phyloP scores from a whole-genome alignment of 1,140 invertebrate species.

The Macrobrachium nipponense region DNA sequence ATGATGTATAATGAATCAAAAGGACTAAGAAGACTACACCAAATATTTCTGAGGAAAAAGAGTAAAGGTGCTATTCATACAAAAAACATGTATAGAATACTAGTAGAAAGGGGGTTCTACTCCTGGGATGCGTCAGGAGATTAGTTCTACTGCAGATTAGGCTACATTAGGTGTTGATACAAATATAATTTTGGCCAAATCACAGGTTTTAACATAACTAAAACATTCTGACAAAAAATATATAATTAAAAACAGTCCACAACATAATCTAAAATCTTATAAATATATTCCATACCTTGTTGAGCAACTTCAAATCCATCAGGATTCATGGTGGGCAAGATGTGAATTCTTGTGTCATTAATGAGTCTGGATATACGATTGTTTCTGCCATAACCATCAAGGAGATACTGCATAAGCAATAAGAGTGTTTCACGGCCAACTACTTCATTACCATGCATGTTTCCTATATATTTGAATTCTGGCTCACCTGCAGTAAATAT shows the following conservation, averaged over 20 bases:
- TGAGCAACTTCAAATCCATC: conserved; percentile 87
- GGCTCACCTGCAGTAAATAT: conserved; percentile 76
- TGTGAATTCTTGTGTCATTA: conserved; percentile 86
- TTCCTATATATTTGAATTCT: conserved; percentile 93
- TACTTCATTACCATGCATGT: conserved; percentile 98
- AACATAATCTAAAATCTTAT: not conserved
- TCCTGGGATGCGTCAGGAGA: too few species aligned
- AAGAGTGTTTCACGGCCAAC: conserved; percentile 90
- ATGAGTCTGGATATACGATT: conserved; percentile 81
- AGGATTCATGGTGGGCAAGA: conserved; percentile 97
- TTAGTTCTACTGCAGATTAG: too few species aligned
- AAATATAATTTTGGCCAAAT: too few species aligned
- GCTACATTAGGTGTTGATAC: too few species aligned
- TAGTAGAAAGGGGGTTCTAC: too few species aligned
- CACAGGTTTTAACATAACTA: too few species aligned
- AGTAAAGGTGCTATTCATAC: too few species aligned
- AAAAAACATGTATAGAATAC: too few species aligned
- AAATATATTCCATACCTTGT: conserved; percentile 49
- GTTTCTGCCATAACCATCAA: conserved; percentile 84
- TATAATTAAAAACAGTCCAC: not conserved
- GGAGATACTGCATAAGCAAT: conserved; percentile 86
- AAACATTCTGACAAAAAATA: not conserved
- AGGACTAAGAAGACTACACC: too few species aligned
- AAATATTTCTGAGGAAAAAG: too few species aligned
- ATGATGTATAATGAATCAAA: too few species aligned